phyloP scores from a whole-genome alignment of 2,797 vertebrate species.

The Onychomys leucogaster region DNA sequence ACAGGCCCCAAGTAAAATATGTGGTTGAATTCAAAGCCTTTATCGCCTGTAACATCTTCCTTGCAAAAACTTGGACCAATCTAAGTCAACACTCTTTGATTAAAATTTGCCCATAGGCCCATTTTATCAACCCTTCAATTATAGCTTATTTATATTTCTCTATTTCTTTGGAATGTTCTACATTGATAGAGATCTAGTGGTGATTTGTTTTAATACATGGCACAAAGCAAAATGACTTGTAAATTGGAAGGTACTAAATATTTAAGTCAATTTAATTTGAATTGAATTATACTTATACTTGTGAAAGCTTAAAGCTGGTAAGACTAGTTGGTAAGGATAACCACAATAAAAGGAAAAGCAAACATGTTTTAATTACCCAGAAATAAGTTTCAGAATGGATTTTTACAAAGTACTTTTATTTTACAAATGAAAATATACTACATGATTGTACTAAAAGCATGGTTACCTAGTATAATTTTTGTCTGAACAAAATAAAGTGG shows the following conservation, averaged over 20 bases:
- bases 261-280: conserved; percentile 44
- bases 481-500: conserved; percentile 43
- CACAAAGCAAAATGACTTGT: background rate
- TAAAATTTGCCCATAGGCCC: conserved; percentile 44
- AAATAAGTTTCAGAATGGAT: conserved; percentile 37
- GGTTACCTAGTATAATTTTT: conserved; percentile 35
- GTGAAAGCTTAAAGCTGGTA: background rate
- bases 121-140: conserved; percentile 52
- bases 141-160: conserved; percentile 7
- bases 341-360: conserved; percentile 16
- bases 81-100: conserved; percentile 45
- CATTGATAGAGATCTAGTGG: background rate
- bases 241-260: conserved; percentile 11
- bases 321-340: background rate
- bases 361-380: background rate
- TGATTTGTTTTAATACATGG: conserved; percentile 10
- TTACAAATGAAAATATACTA: conserved; percentile 35
- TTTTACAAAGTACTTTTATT: conserved; percentile 12
- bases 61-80: background rate
- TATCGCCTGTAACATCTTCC: background rate
- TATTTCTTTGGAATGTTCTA: conserved; percentile 29
- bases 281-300: conserved; percentile 8
- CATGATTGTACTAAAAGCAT: background rate
- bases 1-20: conserved; percentile 39
- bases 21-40: conserved; percentile 7